These are phyloP conservation scores for Congeria kusceri DNA, from an alignment of 2,888 invertebrate genomes.

Conservation along the genomic window DNA sequence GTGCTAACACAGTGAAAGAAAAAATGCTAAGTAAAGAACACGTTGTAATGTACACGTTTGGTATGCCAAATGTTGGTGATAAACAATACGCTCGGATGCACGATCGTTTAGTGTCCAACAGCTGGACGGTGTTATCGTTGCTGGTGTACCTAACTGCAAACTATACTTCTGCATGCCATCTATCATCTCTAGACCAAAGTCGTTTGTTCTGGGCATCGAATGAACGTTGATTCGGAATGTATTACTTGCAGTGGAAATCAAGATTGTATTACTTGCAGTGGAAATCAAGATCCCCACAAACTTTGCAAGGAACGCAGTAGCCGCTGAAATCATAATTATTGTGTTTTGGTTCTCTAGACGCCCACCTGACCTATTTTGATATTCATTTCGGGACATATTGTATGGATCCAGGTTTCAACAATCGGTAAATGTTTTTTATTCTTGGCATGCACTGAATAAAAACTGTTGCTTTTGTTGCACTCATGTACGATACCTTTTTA, in stretches of 20 bases:
- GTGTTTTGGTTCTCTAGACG: slow-evolving; percentile 9
- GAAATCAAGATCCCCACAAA: too few species aligned
- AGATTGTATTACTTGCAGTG: too few species aligned
- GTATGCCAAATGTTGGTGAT: slow-evolving; percentile 59
- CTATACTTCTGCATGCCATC: slow-evolving; percentile 30
- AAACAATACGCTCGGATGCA: slow-evolving; percentile 43
- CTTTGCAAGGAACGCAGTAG: slow-evolving; percentile 18
- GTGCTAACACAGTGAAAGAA: slow-evolving; percentile 45
- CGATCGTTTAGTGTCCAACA: slow-evolving; percentile 46
- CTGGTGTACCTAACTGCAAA: slow-evolving; percentile 44
- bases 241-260: slow-evolving; percentile 46
- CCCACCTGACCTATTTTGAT: slow-evolving; percentile 47
- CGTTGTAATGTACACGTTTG: slow-evolving; percentile 52
- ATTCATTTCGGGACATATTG: slow-evolving; percentile 55
- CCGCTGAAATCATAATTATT: not conserved
- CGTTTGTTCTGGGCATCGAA: slow-evolving; percentile 24
- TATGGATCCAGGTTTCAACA: too few species aligned
- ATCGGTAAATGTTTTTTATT: too few species aligned
- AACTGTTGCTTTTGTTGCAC: too few species aligned
- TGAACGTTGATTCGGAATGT: slow-evolving; percentile 40
- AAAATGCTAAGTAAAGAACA: slow-evolving; percentile 35
- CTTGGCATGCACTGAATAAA: too few species aligned
- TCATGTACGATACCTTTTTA: too few species aligned
- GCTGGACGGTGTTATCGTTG: slow-evolving; percentile 52
- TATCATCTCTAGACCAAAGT: slow-evolving; percentile 51